Evolutionary conservation across 2,113 vertebrate genomes (phyloP), one percentile per base, ranked within the genome.

Genomic region (Parus major): DNA sequence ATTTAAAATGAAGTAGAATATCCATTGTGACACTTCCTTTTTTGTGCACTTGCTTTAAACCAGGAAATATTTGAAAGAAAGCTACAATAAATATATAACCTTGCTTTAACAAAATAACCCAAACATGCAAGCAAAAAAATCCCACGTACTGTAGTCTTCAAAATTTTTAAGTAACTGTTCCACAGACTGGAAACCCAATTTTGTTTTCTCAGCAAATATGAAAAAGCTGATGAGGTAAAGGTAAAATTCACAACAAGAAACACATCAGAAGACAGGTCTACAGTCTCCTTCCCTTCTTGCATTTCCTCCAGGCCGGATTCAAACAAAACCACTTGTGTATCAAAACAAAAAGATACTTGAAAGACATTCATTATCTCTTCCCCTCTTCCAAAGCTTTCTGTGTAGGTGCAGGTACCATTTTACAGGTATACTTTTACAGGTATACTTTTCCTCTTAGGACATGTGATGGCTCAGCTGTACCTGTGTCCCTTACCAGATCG

Each of bases 401-500:
- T 35, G 63, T 4, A 41, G 28, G 27, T 36, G 16, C 33, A 79
- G 31, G 14, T 14, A 28, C 9, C 18, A 13, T 44, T 60, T 49
- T 12, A 12, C 18, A 57, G 36, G 41, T 11, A 14, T 5, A 4
- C 9, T 15, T 33, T 56, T 59, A 12, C 18, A 57, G 36, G 41
- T 11, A 14, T 5, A 4, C 9, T 15, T 33, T 56, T 59, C n/a
- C 65, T 91, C 47, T 22, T 2, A 41, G 39, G 41, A 52, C 25
- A 44, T 0, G 21, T 4, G 24, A 41, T 35, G 36, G 36, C 92
- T 36, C 33, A 70, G 56, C 25, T 59, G 24, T 8, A 1, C 11
- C 28, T 50, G 13, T 14, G 29, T 31, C 39, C 46, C 97, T 97
- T 98, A 99, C 99, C 99, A 46, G 99, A 99, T 97, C 99, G 98